Conservation (phyloP, 23 tunicate genomes). For the Aplidium turbinatum region DNA sequence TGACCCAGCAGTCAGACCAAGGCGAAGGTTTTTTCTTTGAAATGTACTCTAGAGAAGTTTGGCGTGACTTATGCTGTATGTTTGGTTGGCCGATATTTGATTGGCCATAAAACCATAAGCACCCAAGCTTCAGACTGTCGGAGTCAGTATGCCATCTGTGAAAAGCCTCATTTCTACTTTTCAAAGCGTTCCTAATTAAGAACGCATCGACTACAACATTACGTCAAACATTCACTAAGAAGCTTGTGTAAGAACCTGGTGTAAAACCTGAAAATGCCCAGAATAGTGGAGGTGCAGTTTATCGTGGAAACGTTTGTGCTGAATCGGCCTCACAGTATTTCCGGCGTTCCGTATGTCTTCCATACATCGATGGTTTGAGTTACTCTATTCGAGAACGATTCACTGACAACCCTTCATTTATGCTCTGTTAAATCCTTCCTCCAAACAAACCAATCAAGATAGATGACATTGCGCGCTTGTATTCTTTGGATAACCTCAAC, state of each 20-base stretch:
- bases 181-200: constrained; percentile 21
- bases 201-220: constrained; percentile 9
- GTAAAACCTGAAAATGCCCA: constrained; percentile 6
- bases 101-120: constrained; percentile 16
- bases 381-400: no score
- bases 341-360: background rate
- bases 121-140: constrained; percentile 20
- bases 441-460: no score
- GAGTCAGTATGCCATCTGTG: constrained; percentile 32
- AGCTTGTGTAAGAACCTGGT: constrained; percentile 1
- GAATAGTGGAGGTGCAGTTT: constrained; percentile 12
- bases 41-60: no score
- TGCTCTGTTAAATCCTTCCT: no score
- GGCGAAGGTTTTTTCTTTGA: no score
- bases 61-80: no score
- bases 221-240: constrained; percentile 5
- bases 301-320: constrained; percentile 10
- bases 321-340: constrained; percentile 19
- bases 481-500: no score
- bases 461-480: no score
- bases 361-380: constrained; percentile 9
- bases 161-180: constrained; percentile 21
- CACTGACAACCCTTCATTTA: no score
- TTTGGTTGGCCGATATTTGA: constrained; percentile 28
- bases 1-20: no score